Percentiles rank a stretch among this genome's conserved stretches.
phyloP scores from a whole-genome alignment of 2,797 vertebrate genomes.

The Zalophus californianus region DNA sequence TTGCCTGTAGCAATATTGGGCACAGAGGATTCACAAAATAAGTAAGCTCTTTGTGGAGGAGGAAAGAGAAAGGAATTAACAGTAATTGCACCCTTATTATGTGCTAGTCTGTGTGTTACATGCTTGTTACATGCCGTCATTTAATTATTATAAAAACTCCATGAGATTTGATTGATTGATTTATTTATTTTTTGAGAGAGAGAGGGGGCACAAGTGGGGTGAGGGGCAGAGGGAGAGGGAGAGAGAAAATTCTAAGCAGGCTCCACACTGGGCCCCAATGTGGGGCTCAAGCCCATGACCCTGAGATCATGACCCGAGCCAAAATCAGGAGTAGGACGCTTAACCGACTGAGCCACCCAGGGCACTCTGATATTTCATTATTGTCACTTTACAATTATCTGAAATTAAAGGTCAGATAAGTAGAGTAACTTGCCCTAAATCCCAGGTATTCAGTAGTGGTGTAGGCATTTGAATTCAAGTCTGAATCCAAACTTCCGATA shows the following conservation, averaged over 20 bases:
- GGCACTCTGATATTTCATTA: background rate
- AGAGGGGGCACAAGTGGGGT: background rate
- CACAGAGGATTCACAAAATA: background rate
- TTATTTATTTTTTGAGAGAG: background rate
- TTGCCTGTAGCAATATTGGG: background rate
- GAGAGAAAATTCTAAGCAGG: background rate
- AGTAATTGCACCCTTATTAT: background rate
- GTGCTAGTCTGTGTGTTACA: background rate
- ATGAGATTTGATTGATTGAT: background rate
- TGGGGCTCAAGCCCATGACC: background rate
- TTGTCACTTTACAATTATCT: background rate
- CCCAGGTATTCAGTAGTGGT: background rate
- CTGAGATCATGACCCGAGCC: background rate
- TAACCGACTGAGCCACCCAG: background rate
- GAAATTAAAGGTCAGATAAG: background rate
- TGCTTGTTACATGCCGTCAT: background rate
- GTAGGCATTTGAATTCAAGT: background rate
- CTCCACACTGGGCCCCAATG: background rate
- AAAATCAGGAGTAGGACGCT: background rate
- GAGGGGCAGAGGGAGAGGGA: background rate
- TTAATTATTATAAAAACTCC: background rate
- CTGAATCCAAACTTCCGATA: background rate
- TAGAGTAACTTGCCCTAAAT: background rate
- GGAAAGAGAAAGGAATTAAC: background rate
- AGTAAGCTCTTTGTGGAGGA: background rate